Conservation (phyloP, 2,113 vertebrate genomes). For the Perca schrenkii region DNA sequence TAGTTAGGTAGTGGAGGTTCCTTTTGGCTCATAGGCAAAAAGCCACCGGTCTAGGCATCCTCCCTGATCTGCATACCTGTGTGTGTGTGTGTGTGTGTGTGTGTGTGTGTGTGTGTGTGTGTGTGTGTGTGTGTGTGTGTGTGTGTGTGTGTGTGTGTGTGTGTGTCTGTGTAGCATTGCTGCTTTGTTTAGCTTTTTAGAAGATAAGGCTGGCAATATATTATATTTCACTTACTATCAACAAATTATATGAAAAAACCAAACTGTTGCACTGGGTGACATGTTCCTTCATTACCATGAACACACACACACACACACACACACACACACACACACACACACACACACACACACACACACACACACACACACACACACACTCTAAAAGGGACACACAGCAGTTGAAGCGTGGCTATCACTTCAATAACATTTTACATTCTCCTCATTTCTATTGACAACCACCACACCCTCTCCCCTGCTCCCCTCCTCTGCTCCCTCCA, state of each 20-base stretch:
- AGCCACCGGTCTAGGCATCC: conserved; percentile 43
- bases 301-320: conserved; percentile 25
- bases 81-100: background rate
- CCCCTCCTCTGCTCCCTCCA: background rate
- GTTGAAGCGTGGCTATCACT: background rate
- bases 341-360: conserved; percentile 20
- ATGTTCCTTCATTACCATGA: too few species aligned
- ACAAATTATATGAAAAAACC: too few species aligned
- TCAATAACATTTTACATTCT: conserved; percentile 22
- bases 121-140: conserved; percentile 4
- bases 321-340: conserved; percentile 12
- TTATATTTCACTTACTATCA: too few species aligned
- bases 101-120: conserved; percentile 12
- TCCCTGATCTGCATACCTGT: conserved; percentile 66
- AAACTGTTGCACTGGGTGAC: too few species aligned
- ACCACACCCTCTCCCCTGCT: background rate
- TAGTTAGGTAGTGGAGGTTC: conserved; percentile 62
- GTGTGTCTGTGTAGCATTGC: too few species aligned
- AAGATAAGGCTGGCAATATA: too few species aligned
- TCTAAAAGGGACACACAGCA: background rate
- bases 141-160: conserved; percentile 3
- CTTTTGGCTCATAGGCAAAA: conserved; percentile 66
- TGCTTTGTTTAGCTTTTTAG: too few species aligned
- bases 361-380: conserved; percentile 10
- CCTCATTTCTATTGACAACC: conserved; percentile 10